Conservation (phyloP, 2,888 invertebrate species). For the Mythimna ferrago region DNA sequence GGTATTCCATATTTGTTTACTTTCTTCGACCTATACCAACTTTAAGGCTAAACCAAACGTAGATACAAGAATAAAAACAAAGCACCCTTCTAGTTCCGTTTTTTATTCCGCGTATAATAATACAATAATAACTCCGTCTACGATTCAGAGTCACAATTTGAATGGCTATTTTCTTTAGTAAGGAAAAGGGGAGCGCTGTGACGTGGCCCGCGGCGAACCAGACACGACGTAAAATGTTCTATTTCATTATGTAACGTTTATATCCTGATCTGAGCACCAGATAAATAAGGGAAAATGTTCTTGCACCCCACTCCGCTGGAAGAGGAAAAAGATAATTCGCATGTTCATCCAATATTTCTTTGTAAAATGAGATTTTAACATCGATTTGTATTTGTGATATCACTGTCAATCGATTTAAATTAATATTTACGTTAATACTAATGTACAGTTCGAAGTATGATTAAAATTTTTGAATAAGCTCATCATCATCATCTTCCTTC, state of each 20-base stretch:
- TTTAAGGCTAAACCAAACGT: conserved; percentile 9
- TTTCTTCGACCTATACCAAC: neutral
- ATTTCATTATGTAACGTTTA: conserved; percentile 43
- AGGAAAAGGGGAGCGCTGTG: conserved; percentile 37
- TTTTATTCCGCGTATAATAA: conserved; percentile 23
- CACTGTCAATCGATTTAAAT: neutral
- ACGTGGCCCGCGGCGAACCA: conserved; percentile 38
- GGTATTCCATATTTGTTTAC: too few species aligned
- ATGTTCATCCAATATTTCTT: neutral
- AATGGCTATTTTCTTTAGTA: conserved; percentile 43
- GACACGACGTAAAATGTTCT: conserved; percentile 44
- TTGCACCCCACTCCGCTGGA: neutral
- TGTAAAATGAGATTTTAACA: conserved; percentile 10
- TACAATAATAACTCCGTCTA: conserved; percentile 50
- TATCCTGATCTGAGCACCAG: conserved; percentile 34
- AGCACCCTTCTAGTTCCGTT: conserved; percentile 3
- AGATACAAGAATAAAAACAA: conserved; percentile 10
- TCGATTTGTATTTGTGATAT: neutral
- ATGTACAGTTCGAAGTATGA: neutral
- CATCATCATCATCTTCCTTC: too few species aligned
- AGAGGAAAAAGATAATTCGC: conserved; percentile 5
- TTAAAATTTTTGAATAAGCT: too few species aligned
- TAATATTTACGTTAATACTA: neutral
- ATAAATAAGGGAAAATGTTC: conserved; percentile 27
- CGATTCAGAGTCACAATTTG: conserved; percentile 46